phyloP scores from a whole-genome alignment of 1,140 invertebrate genomes.

The Zaprionus tsacasi region DNA sequence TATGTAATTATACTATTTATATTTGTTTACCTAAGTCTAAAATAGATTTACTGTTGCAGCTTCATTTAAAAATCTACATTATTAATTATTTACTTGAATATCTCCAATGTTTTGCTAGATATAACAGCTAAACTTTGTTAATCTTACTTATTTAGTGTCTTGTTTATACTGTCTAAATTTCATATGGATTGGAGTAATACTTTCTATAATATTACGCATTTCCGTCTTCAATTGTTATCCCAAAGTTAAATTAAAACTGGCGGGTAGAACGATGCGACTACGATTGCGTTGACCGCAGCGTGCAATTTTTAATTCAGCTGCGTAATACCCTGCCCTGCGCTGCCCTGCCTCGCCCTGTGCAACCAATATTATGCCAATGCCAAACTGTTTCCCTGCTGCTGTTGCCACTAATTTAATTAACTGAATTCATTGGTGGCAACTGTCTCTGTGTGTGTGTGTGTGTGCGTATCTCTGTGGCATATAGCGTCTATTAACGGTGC shows the following conservation, averaged over 20 bases:
- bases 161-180: too few species aligned
- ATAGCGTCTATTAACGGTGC: constrained; percentile 61
- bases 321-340: constrained; percentile 14
- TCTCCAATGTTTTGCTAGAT: too few species aligned
- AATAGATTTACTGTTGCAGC: too few species aligned
- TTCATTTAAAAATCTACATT: too few species aligned
- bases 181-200: too few species aligned
- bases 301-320: constrained; percentile 49
- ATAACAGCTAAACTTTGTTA: too few species aligned
- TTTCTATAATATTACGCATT: too few species aligned
- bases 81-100: too few species aligned
- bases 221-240: too few species aligned
- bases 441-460: neutral
- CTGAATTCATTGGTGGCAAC: constrained; percentile 70
- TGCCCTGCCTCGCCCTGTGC: neutral
- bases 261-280: constrained; percentile 4
- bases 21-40: too few species aligned
- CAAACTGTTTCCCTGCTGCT: constrained; percentile 25
- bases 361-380: constrained; percentile 22
- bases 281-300: constrained; percentile 32
- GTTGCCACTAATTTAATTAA: constrained; percentile 73
- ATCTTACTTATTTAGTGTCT: too few species aligned
- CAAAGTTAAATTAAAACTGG: neutral
- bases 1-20: too few species aligned
- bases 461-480: constrained; percentile 15